A percentile compares a stretch with the other conserved stretches of the same genome.
These are phyloP conservation scores for Papilio demoleus DNA, from an alignment of 2,888 invertebrate species.

Conservation along the genomic window DNA sequence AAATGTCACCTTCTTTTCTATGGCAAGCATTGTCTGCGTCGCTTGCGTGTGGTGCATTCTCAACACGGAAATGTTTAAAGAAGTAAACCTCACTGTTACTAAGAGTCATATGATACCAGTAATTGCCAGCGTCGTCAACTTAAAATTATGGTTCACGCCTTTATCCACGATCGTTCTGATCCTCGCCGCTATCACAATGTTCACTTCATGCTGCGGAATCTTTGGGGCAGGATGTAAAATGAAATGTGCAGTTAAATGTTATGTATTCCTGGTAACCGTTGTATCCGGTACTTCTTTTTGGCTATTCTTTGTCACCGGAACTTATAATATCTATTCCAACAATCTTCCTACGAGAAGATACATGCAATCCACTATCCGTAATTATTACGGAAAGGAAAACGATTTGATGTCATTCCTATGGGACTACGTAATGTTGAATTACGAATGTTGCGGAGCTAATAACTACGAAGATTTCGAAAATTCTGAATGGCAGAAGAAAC, in stretches of 20 bases:
- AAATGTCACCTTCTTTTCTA: constrained; percentile 65
- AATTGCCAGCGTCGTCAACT: constrained; percentile 66
- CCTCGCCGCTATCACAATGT: constrained; percentile 58
- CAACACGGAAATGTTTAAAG: constrained; percentile 70
- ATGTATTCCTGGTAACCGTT: constrained; percentile 66
- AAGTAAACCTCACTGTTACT: constrained; percentile 72
- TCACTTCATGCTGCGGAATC: constrained; percentile 74
- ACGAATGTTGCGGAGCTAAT: constrained; percentile 71
- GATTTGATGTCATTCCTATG: constrained; percentile 67
- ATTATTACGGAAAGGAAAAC: constrained; percentile 66
- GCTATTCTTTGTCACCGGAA: constrained; percentile 66
- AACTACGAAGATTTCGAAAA: constrained; percentile 63
- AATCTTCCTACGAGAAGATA: constrained; percentile 58
- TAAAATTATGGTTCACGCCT: constrained; percentile 68
- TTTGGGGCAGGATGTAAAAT: constrained; percentile 71
- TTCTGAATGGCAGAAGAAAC: constrained; percentile 62
- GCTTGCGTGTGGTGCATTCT: constrained; percentile 72
- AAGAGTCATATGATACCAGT: constrained; percentile 61
- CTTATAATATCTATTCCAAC: constrained; percentile 68
- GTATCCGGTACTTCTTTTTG: constrained; percentile 61
- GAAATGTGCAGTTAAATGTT: constrained; percentile 72
- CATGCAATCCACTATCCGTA: constrained; percentile 55
- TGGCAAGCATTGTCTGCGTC: constrained; percentile 57
- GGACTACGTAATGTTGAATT: constrained; percentile 69
- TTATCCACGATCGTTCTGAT: constrained; percentile 66